Conservation (phyloP, 2,888 invertebrate species). For the Tromatobia lineatoria region DNA sequence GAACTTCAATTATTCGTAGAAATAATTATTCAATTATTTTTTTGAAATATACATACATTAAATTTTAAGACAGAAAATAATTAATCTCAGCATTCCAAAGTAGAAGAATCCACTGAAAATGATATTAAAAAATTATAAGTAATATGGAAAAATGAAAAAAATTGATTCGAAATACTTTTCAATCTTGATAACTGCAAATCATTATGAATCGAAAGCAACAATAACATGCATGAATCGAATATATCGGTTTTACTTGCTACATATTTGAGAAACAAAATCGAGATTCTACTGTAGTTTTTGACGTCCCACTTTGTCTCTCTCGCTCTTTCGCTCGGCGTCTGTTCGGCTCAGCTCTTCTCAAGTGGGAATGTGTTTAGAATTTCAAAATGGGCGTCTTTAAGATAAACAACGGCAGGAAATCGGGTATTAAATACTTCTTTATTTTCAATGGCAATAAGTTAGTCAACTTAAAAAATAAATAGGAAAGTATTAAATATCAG, state of each 20-base stretch:
- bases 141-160: too few relatives aligned
- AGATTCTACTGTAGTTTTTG: conserved; percentile 9
- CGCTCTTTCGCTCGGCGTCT: conserved; percentile 22
- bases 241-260: too few relatives aligned
- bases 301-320: not conserved
- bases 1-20: not conserved
- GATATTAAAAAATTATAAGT: too few relatives aligned
- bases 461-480: conserved; percentile 30
- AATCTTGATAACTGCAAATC: too few relatives aligned
- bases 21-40: too few relatives aligned
- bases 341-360: not conserved
- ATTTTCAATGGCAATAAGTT: conserved; percentile 4
- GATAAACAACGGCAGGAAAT: not conserved
- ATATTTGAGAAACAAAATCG: not conserved
- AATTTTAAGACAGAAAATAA: too few relatives aligned
- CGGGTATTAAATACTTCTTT: not conserved
- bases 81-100: too few relatives aligned
- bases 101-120: too few relatives aligned
- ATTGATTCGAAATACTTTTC: too few relatives aligned
- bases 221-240: too few relatives aligned
- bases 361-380: conserved; percentile 15
- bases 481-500: conserved; percentile 1
- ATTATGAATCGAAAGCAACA: not conserved
- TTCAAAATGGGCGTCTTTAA: not conserved
- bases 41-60: too few relatives aligned